Evolutionary conservation across 2,888 invertebrate genomes (phyloP).

Genomic region (Pseudococcus longispinus): DNA sequence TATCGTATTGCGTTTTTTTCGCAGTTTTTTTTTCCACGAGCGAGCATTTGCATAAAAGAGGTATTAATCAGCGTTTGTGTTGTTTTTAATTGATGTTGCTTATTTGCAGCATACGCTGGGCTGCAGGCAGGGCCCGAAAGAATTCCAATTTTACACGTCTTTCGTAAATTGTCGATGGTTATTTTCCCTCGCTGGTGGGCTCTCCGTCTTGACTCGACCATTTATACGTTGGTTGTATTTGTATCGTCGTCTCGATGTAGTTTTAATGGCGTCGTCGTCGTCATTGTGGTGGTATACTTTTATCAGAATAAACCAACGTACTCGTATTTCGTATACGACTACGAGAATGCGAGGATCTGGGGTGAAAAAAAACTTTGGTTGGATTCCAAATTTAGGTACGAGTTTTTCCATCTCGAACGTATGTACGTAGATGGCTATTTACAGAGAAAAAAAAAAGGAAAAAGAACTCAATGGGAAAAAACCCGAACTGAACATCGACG

Average conservation of each 20-base stretch:
- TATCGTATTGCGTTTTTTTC: constrained; percentile 33
- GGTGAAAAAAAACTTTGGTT: neutral
- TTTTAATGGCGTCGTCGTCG: constrained; percentile 30
- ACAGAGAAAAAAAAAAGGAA: neutral
- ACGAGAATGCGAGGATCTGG: neutral
- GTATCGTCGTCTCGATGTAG: neutral
- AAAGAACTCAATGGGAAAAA: neutral
- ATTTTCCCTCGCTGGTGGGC: neutral
- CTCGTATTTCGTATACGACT: neutral
- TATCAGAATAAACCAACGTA: neutral
- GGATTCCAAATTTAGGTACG: constrained; percentile 13
- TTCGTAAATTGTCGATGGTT: neutral
- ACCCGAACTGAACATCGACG: constrained; percentile 8
- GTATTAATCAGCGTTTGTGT: constrained; percentile 26
- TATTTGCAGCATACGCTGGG: neutral
- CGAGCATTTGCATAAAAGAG: constrained; percentile 12
- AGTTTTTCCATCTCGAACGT: neutral
- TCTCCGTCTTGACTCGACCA: neutral
- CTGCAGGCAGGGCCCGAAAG: neutral
- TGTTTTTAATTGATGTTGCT: constrained; percentile 39
- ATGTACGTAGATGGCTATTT: constrained; percentile 11
- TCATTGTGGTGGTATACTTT: neutral
- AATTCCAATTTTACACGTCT: neutral
- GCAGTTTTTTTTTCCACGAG: too few relatives aligned
- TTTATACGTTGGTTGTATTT: neutral